phyloP scores from a whole-genome alignment of 2,888 invertebrate species.

The Spisula subtruncata region DNA sequence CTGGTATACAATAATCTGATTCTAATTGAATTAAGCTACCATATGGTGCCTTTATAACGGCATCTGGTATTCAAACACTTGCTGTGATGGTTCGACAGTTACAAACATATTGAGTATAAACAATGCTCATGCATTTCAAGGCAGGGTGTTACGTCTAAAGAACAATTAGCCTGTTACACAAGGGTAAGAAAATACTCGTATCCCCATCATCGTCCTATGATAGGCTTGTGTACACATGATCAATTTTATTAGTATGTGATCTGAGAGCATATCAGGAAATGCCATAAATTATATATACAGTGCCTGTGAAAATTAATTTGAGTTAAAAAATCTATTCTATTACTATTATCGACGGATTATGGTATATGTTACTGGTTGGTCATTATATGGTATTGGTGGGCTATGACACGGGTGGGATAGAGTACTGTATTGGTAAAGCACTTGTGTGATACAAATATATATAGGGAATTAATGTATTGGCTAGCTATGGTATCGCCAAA shows the following conservation, averaged over 20 bases:
- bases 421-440: too few species aligned
- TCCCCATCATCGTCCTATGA: background rate
- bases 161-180: background rate
- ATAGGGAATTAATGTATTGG: too few species aligned
- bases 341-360: too few species aligned
- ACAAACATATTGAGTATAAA: background rate
- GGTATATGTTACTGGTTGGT: too few species aligned
- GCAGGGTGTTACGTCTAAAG: background rate
- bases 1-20: background rate
- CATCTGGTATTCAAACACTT: constrained; percentile 6
- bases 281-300: background rate
- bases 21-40: background rate
- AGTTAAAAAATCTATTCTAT: too few species aligned
- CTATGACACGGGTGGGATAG: too few species aligned
- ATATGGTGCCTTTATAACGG: background rate
- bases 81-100: background rate
- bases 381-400: too few species aligned
- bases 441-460: too few species aligned
- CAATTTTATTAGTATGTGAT: background rate
- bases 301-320: too few species aligned
- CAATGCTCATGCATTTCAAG: background rate
- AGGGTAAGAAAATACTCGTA: too few species aligned
- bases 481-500: too few species aligned
- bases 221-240: background rate
- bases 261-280: background rate